Conservation (phyloP, 2,113 vertebrate species). For the Gorsachius goisagi region DNA sequence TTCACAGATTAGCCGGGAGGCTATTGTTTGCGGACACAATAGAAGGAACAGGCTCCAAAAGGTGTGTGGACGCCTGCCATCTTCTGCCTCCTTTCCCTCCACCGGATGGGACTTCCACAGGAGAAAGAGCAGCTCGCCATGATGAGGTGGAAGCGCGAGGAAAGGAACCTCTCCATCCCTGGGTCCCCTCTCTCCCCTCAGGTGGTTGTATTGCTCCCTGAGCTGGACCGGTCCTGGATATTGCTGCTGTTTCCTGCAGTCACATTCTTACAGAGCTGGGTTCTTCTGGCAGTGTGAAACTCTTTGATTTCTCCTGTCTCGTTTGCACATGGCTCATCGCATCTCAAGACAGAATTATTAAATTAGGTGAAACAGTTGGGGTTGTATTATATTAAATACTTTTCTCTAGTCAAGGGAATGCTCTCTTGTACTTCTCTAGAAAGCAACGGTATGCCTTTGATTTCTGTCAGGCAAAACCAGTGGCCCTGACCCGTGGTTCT, state of each 20-base stretch:
- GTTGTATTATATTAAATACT: neutral
- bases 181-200: neutral
- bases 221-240: neutral
- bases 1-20: slow-evolving; percentile 8
- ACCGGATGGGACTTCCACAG: neutral
- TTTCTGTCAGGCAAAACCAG: neutral
- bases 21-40: slow-evolving; percentile 60
- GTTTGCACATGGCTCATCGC: neutral
- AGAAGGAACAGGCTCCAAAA: slow-evolving; percentile 46
- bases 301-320: neutral
- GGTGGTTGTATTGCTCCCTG: neutral
- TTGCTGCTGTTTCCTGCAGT: neutral
- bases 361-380: neutral
- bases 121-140: neutral
- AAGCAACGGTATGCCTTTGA: neutral
- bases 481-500: neutral
- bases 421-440: neutral
- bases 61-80: slow-evolving; percentile 43
- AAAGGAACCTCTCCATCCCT: neutral
- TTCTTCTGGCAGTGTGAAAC: neutral
- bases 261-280: neutral
- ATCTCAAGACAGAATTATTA: neutral
- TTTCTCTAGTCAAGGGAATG: neutral
- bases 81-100: neutral
- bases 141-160: neutral